Evolutionary conservation across 2,888 invertebrate species (phyloP), one percentile per base, ranked within the genome.

Genomic region (Trimorus sp.): DNA sequence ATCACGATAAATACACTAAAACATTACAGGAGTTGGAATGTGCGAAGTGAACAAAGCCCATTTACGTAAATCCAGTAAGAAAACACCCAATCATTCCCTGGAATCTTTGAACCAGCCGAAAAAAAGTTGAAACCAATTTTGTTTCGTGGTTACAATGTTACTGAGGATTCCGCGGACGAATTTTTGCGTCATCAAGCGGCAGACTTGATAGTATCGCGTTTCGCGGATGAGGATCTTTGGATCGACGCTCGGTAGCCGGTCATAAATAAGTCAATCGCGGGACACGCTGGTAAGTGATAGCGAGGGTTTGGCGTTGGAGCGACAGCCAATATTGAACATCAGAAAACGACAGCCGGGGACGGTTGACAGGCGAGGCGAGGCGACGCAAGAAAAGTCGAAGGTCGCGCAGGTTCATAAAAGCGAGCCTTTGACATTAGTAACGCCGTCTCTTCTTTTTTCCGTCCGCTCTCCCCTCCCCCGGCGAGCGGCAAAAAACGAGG

Each of bases 181-280:
- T 60, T 60, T 62, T 48, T 62, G 48, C 62, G 36, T 45, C 62
- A 62, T 40, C 40, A 60, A 38, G n/a, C 7, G n/a, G n/a, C n/a
- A 49, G 11, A 40, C 40, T 14, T 16, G 53, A 54, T 56, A n/a
- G 56, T 56, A 49, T 49, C 49, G 49, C 49, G 49, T 16, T 51
- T 59, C 49, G 59, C 59, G 16, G 9, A 66, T 40, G 40, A 40
- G 40, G 11, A 40, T 40, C 54, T 7, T 11, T 54, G 12, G 16
- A 54, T 54, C 38, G 37, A 49, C 60, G 70, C 54, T 68, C 70
- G 66, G 82, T 77, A 79, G 79, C 68, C 62, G 65, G 77, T 84
- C 87, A 86, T 88, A 88, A 88, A 88, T 85, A 88, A 86, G 85
- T 86, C 86, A 86, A 83, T 86, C 78, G 84, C 70, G 70, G 60